Percentiles rank a stretch among this genome's conserved stretches.
These are phyloP conservation scores for Numenius phaeopus DNA, from an alignment of 2,797 vertebrate genomes.

Conservation along the genomic window DNA sequence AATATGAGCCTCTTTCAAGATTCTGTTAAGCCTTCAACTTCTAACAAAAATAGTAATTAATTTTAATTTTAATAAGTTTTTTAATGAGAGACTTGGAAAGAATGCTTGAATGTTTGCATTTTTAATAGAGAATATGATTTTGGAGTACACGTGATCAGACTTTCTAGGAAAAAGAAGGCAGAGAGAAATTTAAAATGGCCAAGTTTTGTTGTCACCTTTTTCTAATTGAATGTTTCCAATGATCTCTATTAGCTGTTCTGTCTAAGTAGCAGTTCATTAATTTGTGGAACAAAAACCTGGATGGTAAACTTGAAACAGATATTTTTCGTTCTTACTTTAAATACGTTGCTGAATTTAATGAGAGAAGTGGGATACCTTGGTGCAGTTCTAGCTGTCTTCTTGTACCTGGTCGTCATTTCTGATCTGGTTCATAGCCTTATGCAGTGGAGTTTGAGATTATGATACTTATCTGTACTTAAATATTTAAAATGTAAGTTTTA, in stretches of 20 bases:
- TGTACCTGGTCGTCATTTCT: not conserved
- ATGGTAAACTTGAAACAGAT: not conserved
- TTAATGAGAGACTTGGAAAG: constrained; percentile 45
- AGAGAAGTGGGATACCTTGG: not conserved
- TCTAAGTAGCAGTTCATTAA: not conserved
- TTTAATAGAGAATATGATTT: constrained; percentile 53
- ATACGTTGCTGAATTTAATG: not conserved
- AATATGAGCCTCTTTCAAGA: not conserved
- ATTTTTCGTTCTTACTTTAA: not conserved
- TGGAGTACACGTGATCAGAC: not conserved
- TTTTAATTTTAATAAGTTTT: constrained; percentile 64
- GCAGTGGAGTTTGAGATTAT: not conserved
- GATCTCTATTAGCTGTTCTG: not conserved
- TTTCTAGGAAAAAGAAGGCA: constrained; percentile 37
- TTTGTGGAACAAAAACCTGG: not conserved
- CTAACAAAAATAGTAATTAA: constrained; percentile 64
- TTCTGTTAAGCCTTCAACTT: constrained; percentile 44
- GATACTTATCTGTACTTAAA: not conserved
- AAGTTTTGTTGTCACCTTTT: not conserved
- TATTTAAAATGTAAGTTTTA: not conserved
- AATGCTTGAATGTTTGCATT: constrained; percentile 54
- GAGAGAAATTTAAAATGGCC: not conserved
- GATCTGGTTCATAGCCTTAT: not conserved
- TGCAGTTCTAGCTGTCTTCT: not conserved
- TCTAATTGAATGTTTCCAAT: not conserved